Base-by-base conservation (phyloP, 92 coral and sea anemone genomes). In the Epizoanthus rinbou region DNA sequence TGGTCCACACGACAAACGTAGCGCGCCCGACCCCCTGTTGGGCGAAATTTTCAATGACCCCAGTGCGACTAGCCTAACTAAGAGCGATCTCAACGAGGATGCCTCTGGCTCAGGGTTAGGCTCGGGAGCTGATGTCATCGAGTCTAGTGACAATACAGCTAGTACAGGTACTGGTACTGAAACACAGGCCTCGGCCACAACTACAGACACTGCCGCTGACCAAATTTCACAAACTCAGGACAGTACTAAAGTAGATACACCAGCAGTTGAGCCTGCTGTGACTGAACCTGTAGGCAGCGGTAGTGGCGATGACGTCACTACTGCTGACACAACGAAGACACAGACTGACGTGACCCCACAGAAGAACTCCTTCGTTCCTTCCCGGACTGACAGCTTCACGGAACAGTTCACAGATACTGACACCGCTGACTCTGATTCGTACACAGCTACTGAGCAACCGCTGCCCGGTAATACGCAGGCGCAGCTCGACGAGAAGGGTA, bases 41-140 rank as follows among this genome's bases (percentile, higher is more conserved):
- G 96, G 92, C 41, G 94, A 94, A 74, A 89, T 94, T 89, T 92
- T 92, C 87, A 92, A 94, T 76, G 98, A 94, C 80, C 95, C 95
- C 43, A 89, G 92, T 43, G 95, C 93, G 65, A 91, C 96, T 79
- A 92, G 95, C 73, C 68, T 92, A 71, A 92, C 90, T 69, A 92
- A 94, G 86, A 86, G 88, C 80, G 89, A 84, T 64, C 89, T 87
- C 33, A 95, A 92, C 87, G 84, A 89, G 88, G 89, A 85, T 57
- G 60, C 80, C 57, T 91, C 98, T 73, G 97, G 91, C 85, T 94
- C 98, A 62, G 98, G 96, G 73, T 85, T 93, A 74, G 98, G 92
- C 70, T 78, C 88, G 67, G 90, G 93, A 95, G 82, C 94, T 41
- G 85, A 73, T 79, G 88, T 93, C 89, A 92, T 87, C 65, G 94